phyloP scores from a whole-genome alignment of 2,113 vertebrate genomes.

The Murina feae region DNA sequence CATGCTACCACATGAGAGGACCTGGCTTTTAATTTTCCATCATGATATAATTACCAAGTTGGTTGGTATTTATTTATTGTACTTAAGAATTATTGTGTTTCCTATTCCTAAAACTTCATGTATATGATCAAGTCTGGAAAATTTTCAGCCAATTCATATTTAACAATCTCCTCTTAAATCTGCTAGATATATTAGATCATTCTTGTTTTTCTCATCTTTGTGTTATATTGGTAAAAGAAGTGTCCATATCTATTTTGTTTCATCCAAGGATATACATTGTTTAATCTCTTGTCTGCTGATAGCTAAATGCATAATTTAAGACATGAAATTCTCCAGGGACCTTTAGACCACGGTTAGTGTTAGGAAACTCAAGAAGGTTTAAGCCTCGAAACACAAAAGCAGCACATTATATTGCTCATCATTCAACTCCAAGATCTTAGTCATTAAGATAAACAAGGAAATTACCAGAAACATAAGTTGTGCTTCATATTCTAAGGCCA shows the following conservation, averaged over 20 bases:
- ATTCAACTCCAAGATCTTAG: background rate
- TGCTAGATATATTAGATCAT: background rate
- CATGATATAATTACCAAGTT: background rate
- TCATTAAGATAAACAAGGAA: background rate
- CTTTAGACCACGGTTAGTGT: background rate
- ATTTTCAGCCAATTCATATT: background rate
- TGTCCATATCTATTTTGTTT: background rate
- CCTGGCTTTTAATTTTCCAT: background rate
- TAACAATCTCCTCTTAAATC: background rate
- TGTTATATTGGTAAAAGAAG: background rate
- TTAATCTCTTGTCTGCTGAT: background rate
- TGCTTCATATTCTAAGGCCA: background rate
- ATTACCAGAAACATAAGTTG: background rate
- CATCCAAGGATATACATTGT: background rate
- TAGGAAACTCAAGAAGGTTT: background rate
- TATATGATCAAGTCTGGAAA: background rate
- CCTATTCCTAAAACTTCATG: background rate
- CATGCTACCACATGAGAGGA: too few species aligned
- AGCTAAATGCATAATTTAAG: background rate
- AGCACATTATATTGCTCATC: background rate
- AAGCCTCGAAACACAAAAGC: background rate
- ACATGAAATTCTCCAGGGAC: background rate
- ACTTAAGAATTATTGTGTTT: background rate
- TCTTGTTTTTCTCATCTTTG: background rate
- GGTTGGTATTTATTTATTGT: background rate